Conservation (phyloP, 2,888 invertebrate genomes). For the Philonicus albiceps region DNA sequence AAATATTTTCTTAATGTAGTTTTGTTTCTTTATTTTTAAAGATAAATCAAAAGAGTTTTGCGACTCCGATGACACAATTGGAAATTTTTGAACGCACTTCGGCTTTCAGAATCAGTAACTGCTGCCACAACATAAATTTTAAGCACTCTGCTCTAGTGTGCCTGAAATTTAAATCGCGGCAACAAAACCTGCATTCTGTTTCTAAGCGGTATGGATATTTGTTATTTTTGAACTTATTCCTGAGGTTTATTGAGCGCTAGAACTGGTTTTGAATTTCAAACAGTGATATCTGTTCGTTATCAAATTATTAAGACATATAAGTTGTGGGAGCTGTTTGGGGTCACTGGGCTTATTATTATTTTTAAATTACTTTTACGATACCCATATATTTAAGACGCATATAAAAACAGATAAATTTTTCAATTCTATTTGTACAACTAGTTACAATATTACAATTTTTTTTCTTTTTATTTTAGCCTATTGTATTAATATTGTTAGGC, state of each 20-base stretch:
- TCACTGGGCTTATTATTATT: background rate
- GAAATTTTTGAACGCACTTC: background rate
- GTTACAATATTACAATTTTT: background rate
- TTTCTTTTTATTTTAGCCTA: background rate
- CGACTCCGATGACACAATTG: background rate
- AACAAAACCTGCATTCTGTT: background rate
- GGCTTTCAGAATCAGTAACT: background rate
- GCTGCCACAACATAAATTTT: background rate
- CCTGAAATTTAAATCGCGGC: background rate
- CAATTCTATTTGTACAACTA: no score
- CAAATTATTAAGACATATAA: background rate
- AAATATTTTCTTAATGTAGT: background rate
- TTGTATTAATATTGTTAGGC: background rate
- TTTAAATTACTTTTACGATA: background rate
- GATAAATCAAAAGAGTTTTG: background rate
- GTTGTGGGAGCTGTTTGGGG: background rate
- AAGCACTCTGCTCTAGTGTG: background rate
- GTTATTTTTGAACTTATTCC: background rate
- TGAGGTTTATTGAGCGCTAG: background rate
- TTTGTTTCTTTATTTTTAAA: background rate
- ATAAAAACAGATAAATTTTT: no score
- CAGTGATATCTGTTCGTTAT: background rate
- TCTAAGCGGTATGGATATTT: background rate
- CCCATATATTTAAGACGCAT: no score
- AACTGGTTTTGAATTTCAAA: background rate